phyloP scores from a whole-genome alignment of 92 coral and sea anemone species.

The Desmophyllum pertusum region DNA sequence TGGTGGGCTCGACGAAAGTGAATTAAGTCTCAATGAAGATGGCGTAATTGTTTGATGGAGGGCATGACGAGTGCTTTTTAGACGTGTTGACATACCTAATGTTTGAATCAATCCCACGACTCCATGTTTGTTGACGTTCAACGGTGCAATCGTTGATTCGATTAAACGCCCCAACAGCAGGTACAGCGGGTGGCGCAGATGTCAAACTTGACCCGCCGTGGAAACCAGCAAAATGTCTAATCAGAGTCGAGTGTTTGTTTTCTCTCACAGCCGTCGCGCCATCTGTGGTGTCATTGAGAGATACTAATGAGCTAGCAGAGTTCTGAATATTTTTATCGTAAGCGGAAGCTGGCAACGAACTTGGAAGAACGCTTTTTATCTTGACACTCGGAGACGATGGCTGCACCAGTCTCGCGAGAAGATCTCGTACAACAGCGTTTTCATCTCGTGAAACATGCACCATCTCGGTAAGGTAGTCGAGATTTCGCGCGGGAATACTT shows the following conservation, averaged over 20 bases:
- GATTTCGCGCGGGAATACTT: slow-evolving; percentile 60
- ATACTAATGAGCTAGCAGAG: background rate
- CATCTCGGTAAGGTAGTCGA: slow-evolving; percentile 54
- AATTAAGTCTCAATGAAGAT: slow-evolving; percentile 31
- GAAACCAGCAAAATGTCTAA: background rate
- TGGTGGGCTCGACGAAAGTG: slow-evolving; percentile 3
- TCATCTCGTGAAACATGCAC: slow-evolving; percentile 70
- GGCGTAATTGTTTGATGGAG: slow-evolving; percentile 64
- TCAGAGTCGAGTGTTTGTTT: background rate
- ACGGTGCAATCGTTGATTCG: slow-evolving; percentile 46
- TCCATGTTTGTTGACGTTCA: slow-evolving; percentile 39
- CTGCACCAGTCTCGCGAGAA: slow-evolving; percentile 63
- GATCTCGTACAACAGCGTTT: slow-evolving; percentile 37
- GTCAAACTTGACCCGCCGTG: slow-evolving; percentile 5
- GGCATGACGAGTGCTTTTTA: slow-evolving; percentile 56
- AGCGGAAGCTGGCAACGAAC: background rate
- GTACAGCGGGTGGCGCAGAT: slow-evolving; percentile 53
- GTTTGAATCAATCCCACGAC: slow-evolving; percentile 67
- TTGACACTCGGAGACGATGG: slow-evolving; percentile 49
- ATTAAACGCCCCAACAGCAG: slow-evolving; percentile 54
- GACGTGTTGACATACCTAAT: slow-evolving; percentile 71
- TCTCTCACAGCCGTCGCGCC: too few relatives aligned
- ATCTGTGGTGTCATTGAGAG: background rate
- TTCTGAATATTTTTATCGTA: background rate
- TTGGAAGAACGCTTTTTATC: background rate